Conservation (phyloP, 2,797 vertebrate species). For the Myotis findleyi region DNA sequence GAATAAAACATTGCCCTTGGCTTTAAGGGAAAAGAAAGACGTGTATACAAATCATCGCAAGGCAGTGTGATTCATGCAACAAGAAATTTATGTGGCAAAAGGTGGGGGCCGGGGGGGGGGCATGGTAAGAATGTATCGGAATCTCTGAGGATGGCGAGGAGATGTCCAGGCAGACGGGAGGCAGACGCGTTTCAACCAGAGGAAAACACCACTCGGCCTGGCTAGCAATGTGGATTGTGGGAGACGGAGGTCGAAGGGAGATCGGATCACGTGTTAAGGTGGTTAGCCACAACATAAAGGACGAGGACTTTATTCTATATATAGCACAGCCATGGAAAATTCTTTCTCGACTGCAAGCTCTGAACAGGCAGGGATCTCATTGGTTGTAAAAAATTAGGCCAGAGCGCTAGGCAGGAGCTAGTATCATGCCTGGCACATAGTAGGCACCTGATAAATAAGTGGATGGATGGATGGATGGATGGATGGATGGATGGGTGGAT, state of each 20-base stretch:
- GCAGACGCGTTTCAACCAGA: background rate
- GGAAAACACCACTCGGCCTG: background rate
- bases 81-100: background rate
- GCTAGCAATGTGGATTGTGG: background rate
- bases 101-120: background rate
- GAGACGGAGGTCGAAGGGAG: background rate
- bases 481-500: background rate
- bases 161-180: background rate
- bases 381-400: background rate
- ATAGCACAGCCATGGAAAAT: background rate
- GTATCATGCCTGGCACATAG: background rate
- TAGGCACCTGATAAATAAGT: background rate
- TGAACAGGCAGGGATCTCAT: background rate
- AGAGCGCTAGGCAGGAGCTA: background rate
- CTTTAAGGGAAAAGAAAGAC: constrained; percentile 16
- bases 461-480: background rate
- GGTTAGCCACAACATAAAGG: background rate
- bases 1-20: constrained; percentile 50
- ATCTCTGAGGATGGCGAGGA: background rate
- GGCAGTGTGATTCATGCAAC: background rate
- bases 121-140: too few species aligned
- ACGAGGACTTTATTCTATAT: background rate
- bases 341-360: background rate
- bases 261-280: background rate
- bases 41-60: constrained; percentile 37